Conservation (phyloP, 2,888 invertebrate species). For the Athripsodes cinereus region DNA sequence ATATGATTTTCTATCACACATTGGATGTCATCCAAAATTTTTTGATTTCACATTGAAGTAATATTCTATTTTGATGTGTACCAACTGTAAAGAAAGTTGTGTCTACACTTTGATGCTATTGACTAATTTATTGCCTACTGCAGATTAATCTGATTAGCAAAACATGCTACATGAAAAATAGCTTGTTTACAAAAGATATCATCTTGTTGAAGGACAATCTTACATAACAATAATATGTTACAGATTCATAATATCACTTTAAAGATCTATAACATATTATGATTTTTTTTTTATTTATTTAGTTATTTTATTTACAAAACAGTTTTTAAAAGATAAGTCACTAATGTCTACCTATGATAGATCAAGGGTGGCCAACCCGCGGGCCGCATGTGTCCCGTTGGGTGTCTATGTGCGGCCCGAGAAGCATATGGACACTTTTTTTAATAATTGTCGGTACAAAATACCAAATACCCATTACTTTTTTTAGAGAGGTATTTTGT, state of each 20-base stretch:
- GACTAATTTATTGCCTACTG: background rate
- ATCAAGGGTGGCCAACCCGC: no score
- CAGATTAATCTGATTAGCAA: background rate
- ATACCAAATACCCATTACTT: no score
- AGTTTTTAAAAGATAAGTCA: no score
- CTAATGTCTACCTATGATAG: no score
- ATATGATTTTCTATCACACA: background rate
- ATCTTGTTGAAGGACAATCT: background rate
- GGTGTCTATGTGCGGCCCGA: no score
- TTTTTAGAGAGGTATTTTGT: no score
- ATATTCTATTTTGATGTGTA: conserved; percentile 4
- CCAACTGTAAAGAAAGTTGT: background rate
- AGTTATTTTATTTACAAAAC: no score
- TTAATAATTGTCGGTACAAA: no score
- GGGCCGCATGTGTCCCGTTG: no score
- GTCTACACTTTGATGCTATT: background rate
- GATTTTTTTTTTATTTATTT: no score
- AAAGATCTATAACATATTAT: no score
- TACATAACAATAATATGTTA: background rate
- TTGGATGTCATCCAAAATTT: background rate
- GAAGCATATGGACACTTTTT: no score
- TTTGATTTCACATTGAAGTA: background rate
- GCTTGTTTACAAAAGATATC: background rate
- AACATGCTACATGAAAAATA: background rate
- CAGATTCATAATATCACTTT: background rate